Percentiles rank a stretch among this genome's conserved stretches.
Conservation (phyloP, 2,888 invertebrate genomes). For the Apamea anceps region DNA sequence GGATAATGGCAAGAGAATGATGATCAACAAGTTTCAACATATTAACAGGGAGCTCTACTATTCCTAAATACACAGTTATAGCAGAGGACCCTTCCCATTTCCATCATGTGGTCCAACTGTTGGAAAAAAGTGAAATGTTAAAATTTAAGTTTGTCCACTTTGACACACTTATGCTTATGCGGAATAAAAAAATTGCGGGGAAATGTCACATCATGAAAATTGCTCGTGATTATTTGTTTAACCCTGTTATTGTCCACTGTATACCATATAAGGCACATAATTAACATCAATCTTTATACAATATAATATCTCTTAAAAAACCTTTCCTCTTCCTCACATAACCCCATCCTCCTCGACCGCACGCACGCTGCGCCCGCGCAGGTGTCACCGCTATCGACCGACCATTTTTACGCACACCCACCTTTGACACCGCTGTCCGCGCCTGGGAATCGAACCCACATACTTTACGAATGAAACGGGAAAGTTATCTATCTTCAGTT, state of each 20-base stretch:
- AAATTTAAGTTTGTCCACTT: background rate
- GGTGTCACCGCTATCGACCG: constrained; percentile 69
- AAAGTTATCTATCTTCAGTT: constrained; percentile 41
- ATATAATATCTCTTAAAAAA: background rate
- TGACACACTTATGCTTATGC: too few species aligned
- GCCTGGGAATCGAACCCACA: constrained; percentile 63
- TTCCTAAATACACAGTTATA: background rate
- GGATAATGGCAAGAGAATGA: background rate
- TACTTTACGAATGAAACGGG: constrained; percentile 53
- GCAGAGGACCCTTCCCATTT: background rate
- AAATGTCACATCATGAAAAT: background rate
- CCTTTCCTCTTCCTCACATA: constrained; percentile 49
- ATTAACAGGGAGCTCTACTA: background rate
- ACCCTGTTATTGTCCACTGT: background rate
- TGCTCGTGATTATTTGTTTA: background rate
- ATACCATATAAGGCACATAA: background rate
- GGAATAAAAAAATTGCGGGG: background rate
- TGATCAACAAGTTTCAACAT: background rate
- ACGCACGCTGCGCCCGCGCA: constrained; percentile 66
- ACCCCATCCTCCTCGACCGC: constrained; percentile 52
- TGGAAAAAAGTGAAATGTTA: background rate
- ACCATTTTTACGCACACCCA: constrained; percentile 74
- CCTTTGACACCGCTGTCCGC: constrained; percentile 69
- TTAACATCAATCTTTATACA: too few species aligned
- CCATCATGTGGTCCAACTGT: too few species aligned